phyloP scores from a whole-genome alignment of 2,113 vertebrate species.

The Oreochromis spilurus region DNA sequence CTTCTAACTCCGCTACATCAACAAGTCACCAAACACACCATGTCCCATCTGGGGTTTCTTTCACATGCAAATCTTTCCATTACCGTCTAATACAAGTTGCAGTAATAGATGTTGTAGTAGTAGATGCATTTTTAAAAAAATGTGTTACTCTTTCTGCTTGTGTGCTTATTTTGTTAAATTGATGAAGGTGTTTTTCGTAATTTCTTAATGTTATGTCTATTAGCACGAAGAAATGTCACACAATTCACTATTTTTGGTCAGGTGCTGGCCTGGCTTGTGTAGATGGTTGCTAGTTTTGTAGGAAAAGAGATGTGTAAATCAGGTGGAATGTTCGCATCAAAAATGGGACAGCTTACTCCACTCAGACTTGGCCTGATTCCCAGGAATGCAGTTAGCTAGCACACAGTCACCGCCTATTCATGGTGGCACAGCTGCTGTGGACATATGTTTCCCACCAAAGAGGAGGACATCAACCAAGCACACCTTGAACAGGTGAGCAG shows the following conservation, averaged over 20 bases:
- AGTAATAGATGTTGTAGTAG: background rate
- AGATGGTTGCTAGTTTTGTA: background rate
- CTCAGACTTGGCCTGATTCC: slow-evolving; percentile 71
- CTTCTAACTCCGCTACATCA: background rate
- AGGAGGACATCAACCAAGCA: slow-evolving; percentile 72
- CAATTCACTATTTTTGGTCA: slow-evolving; percentile 17
- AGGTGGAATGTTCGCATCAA: slow-evolving; percentile 55
- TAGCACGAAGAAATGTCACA: background rate
- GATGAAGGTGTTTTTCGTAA: background rate
- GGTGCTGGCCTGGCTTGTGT: slow-evolving; percentile 26
- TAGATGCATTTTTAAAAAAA: background rate
- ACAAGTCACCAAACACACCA: background rate
- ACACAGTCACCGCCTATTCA: slow-evolving; percentile 71
- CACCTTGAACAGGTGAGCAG: slow-evolving; percentile 76
- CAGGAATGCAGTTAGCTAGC: slow-evolving; percentile 69
- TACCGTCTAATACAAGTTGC: background rate
- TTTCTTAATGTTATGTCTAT: background rate
- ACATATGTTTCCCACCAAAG: slow-evolving; percentile 75
- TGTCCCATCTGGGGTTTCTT: background rate
- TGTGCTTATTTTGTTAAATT: background rate
- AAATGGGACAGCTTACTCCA: slow-evolving; percentile 67
- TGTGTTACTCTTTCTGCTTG: background rate
- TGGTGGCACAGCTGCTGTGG: slow-evolving; percentile 75
- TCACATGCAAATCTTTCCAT: background rate
- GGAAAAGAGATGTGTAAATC: slow-evolving; percentile 54